Percentiles rank a stretch among this genome's conserved stretches.
Evolutionary conservation across 2,888 invertebrate species (phyloP).

Genomic region (Xestia xanthographa): DNA sequence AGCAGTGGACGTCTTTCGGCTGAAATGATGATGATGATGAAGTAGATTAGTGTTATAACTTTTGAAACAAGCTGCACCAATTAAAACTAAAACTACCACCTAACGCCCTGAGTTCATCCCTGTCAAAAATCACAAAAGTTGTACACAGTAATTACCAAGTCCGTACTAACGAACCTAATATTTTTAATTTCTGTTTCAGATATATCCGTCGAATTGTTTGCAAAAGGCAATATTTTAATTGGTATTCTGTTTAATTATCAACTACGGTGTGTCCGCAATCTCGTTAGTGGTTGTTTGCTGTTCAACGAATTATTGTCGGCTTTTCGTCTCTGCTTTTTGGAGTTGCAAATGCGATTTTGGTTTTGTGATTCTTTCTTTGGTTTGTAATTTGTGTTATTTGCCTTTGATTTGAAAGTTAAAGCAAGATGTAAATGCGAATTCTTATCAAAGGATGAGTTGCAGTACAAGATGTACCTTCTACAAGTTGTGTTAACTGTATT

Average conservation of each 20-base stretch:
- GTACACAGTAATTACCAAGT: conserved; percentile 64
- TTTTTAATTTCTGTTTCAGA: conserved; percentile 61
- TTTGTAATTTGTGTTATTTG: too few species aligned
- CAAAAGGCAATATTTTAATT: conserved; percentile 80
- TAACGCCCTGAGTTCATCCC: conserved; percentile 33
- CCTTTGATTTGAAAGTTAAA: not conserved
- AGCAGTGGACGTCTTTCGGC: too few species aligned
- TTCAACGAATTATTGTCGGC: conserved; percentile 51
- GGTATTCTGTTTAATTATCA: conserved; percentile 70
- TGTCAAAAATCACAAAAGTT: conserved; percentile 54
- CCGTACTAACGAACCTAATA: conserved; percentile 77
- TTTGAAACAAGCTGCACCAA: conserved; percentile 24
- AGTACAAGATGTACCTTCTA: not conserved
- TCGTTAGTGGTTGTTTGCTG: conserved; percentile 67
- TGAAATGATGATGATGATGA: too few species aligned
- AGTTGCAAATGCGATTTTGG: conserved; percentile 36
- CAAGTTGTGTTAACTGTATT: not conserved
- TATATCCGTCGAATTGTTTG: conserved; percentile 71
- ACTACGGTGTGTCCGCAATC: conserved; percentile 62
- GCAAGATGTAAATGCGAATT: not conserved
- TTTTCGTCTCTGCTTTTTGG: conserved; percentile 37
- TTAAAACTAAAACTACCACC: conserved; percentile 22
- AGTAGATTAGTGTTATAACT: too few species aligned
- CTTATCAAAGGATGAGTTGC: not conserved
- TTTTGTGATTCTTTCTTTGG: not conserved